Conservation (phyloP, 2,888 invertebrate genomes). For the Epinotia ramella region DNA sequence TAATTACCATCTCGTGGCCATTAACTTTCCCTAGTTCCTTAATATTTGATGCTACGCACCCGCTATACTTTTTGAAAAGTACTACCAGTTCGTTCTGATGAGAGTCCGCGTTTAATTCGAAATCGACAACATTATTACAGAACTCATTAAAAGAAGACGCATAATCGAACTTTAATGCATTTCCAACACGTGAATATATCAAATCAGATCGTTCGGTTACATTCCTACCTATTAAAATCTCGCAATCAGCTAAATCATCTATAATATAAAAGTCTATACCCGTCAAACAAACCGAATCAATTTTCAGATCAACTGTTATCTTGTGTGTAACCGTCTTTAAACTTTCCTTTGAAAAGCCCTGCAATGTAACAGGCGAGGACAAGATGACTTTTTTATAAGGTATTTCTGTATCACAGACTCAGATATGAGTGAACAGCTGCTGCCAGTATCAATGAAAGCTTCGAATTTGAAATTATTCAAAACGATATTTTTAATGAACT, state of each 20-base stretch:
- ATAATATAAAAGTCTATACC: slow-evolving; percentile 18
- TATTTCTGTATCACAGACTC: neutral
- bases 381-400: neutral
- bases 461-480: slow-evolving; percentile 6
- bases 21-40: slow-evolving; percentile 42
- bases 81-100: slow-evolving; percentile 38
- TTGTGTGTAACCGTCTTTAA: slow-evolving; percentile 10
- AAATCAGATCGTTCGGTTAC: slow-evolving; percentile 39
- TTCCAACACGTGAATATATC: slow-evolving; percentile 48
- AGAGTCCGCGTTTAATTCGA: slow-evolving; percentile 42
- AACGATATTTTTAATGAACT: neutral
- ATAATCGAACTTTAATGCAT: slow-evolving; percentile 46
- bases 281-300: neutral
- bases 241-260: slow-evolving; percentile 43
- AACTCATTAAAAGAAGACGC: slow-evolving; percentile 28
- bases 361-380: slow-evolving; percentile 19
- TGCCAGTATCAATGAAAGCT: slow-evolving; percentile 18
- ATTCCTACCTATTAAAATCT: slow-evolving; percentile 42
- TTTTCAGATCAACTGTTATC: slow-evolving; percentile 8
- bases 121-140: slow-evolving; percentile 35
- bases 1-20: slow-evolving; percentile 45
- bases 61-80: slow-evolving; percentile 31
- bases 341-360: slow-evolving; percentile 24
- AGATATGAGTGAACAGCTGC: slow-evolving; percentile 11
- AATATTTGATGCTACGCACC: slow-evolving; percentile 27